Evolutionary conservation across 2,113 vertebrate genomes (phyloP), one percentile per base, ranked within the genome.

Genomic region (Eretmochelys imbricata): DNA sequence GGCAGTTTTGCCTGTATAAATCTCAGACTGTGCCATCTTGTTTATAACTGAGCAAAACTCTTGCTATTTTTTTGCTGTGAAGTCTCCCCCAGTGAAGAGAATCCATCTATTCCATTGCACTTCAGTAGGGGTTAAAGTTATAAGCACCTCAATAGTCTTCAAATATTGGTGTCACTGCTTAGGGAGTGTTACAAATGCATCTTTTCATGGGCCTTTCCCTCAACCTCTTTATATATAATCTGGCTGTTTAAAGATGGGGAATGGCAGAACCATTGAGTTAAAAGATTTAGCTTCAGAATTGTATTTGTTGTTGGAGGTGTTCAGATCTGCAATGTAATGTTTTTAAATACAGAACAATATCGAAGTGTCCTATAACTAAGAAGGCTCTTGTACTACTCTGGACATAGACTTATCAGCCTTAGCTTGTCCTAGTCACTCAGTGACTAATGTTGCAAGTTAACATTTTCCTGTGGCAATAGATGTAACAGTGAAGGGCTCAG

Each of bases 1-100:
- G 2, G 35, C 16, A 13, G 1, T 6, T 57, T 72, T 50, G 69
- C 29, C 76, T 46, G 80, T 3, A 6, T 90, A 80, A 6, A 0
- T 42, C 91, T 3, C 0, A 0, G 25, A 3, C 0, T 2, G 42
- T 10, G 51, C 84, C 57, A 1, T 14, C 17, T 27, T 46, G 65
- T 1, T 1, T 1, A 83, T 85, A 4, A 29, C 10, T 84, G 83
- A 1, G 1, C 5, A 0, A 0, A 2, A 72, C 50, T 0, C 8
- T 65, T 65, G 25, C 22, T 27, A 3, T 42, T 35, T 35, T 35
- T 65, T 35, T 65, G 6, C 31, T 57, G 54, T 25, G 55, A 31
- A 14, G 35, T 69, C 16, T 31, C 14, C 17, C 31, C 13, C 65
- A n/a, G 31, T 17, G n/a, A 72, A 38, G 65, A 72, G 17, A 72